Evolutionary conservation across 2,888 invertebrate species (phyloP).

Genomic region (Hypena proboscidalis): DNA sequence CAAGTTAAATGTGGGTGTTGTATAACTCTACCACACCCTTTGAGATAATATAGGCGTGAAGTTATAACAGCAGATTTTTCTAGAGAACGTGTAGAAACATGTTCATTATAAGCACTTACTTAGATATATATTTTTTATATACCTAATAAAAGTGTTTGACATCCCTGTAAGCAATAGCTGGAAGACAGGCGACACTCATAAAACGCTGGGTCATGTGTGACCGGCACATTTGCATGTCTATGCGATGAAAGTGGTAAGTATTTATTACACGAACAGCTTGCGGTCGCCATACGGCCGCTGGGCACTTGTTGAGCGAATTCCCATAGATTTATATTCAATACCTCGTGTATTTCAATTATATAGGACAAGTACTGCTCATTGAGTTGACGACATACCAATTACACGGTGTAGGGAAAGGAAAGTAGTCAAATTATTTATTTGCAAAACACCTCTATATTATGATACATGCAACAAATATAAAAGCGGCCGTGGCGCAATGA

Average conservation of each 20-base stretch:
- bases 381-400: background rate
- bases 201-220: conserved; percentile 43
- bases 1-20: too few species aligned
- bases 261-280: conserved; percentile 34
- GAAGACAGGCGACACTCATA: conserved; percentile 45
- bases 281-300: conserved; percentile 16
- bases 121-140: too few species aligned
- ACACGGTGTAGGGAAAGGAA: background rate
- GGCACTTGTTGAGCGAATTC: conserved; percentile 38
- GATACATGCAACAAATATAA: too few species aligned
- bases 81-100: too few species aligned
- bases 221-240: conserved; percentile 41
- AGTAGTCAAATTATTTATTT: too few species aligned
- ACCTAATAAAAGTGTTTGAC: too few species aligned
- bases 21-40: too few species aligned
- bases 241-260: conserved; percentile 31
- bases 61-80: too few species aligned
- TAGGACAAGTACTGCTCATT: background rate
- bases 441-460: too few species aligned
- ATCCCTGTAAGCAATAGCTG: conserved; percentile 32
- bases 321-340: conserved; percentile 16
- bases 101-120: too few species aligned
- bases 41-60: too few species aligned
- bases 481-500: too few species aligned
- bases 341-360: conserved; percentile 1